These are phyloP conservation scores for Wiebesia pumilae DNA, from an alignment of 1,140 invertebrate genomes.

Conservation along the genomic window DNA sequence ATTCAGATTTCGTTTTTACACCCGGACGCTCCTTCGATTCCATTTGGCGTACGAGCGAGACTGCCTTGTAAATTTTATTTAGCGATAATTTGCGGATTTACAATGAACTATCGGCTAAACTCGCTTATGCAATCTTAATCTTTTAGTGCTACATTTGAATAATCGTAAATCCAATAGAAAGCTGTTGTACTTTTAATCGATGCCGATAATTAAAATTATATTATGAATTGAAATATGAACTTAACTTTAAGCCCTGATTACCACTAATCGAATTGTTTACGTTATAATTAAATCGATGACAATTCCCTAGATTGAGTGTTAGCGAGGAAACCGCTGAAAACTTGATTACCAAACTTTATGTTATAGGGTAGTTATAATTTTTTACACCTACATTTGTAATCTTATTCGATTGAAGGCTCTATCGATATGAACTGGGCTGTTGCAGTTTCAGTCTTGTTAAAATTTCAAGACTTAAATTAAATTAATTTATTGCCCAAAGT, in stretches of 20 bases:
- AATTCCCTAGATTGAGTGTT: not conserved
- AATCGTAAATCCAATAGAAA: not conserved
- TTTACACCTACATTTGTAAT: no score
- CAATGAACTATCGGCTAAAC: not conserved
- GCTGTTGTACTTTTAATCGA: not conserved
- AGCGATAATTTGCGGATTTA: not conserved
- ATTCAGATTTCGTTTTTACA: constrained; percentile 17
- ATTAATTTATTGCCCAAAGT: not conserved
- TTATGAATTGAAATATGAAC: not conserved
- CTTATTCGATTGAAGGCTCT: not conserved
- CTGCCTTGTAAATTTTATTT: not conserved
- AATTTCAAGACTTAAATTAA: not conserved
- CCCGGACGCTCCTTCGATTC: not conserved
- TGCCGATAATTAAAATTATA: not conserved
- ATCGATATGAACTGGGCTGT: not conserved
- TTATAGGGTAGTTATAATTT: not conserved
- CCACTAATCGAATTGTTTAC: not conserved
- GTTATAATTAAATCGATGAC: not conserved
- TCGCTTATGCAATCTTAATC: not conserved
- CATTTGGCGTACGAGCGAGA: no score
- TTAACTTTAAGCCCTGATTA: not conserved
- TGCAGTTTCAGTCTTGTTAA: no score
- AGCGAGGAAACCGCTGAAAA: not conserved
- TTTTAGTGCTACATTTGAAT: not conserved
- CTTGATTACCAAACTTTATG: not conserved